Base-by-base conservation (phyloP, 2,113 vertebrate species). In the Boleophthalmus pectinirostris region DNA sequence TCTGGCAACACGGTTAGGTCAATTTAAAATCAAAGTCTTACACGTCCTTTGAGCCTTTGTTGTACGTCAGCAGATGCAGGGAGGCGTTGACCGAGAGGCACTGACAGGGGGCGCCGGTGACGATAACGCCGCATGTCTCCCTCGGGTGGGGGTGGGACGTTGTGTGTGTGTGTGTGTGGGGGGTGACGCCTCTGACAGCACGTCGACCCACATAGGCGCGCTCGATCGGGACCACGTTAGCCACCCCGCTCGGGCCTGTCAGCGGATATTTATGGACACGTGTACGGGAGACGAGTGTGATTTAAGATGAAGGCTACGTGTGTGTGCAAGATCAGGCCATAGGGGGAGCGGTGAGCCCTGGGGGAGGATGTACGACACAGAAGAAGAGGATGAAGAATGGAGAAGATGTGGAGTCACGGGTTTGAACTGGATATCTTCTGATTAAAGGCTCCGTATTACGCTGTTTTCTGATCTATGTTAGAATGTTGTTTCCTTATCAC, bases 151-250 rank as follows among this genome's bases (percentile, higher is more conserved):
- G 82, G 78, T 16, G 21, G 21, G 82, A n/a, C n/a, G n/a, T n/a
- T n/a, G n/a, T n/a, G n/a, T n/a, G n/a, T n/a, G n/a, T n/a, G n/a
- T n/a, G n/a, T n/a, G n/a, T n/a, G n/a, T n/a, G n/a, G 86, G 72
- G 83, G 61, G n/a, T 84, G 80, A 86, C 83, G 82, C 81, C 73
- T 79, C 76, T 74, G 75, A 88, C 85, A 87, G 82, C 86, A 87
- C 79, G 80, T 88, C 86, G 74, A 84, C 79, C 88, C 84, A 87
- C 45, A 89, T 82, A 14, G 2, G 47, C 56, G 67, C 70, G 75
- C 72, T 46, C 68, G 33, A 61, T 38, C 49, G 74, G 75, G 82
- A 77, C 79, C 35, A 61, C 58, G 61, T 77, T 69, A 70, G 56
- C 23, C 66, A 1, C 13, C 29, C 43, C 10, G 66, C 0, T 18